phyloP scores from a whole-genome alignment of 2,888 invertebrate species.

The Sarcophaga carnaria region DNA sequence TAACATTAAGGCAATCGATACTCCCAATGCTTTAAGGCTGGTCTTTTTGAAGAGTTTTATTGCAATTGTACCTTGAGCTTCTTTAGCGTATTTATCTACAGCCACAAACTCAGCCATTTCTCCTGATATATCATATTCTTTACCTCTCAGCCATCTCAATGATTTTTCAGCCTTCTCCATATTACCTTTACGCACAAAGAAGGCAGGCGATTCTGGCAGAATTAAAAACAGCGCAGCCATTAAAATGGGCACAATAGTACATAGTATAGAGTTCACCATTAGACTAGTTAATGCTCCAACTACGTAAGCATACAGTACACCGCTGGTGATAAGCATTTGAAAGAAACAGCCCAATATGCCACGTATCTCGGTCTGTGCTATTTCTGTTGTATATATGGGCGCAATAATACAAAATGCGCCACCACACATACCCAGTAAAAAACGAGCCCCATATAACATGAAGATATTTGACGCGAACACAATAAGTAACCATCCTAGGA shows the following conservation, averaged over 20 bases:
- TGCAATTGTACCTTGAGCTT: slow-evolving; percentile 83
- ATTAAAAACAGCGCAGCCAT: slow-evolving; percentile 88
- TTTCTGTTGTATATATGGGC: slow-evolving; percentile 93
- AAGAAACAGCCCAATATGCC: slow-evolving; percentile 94
- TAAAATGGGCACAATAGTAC: slow-evolving; percentile 83
- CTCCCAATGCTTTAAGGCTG: slow-evolving; percentile 86
- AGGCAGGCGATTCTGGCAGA: slow-evolving; percentile 94
- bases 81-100: slow-evolving; percentile 82
- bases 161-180: slow-evolving; percentile 87
- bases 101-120: slow-evolving; percentile 86
- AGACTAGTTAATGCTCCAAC: slow-evolving; percentile 82
- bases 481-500: slow-evolving; percentile 89
- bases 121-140: slow-evolving; percentile 85
- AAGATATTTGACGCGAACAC: slow-evolving; percentile 86
- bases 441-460: slow-evolving; percentile 79
- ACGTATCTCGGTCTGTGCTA: slow-evolving; percentile 90
- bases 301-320: slow-evolving; percentile 90
- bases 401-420: slow-evolving; percentile 92
- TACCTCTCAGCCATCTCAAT: slow-evolving; percentile 88
- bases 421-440: slow-evolving; percentile 80
- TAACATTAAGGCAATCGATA: slow-evolving; percentile 91
- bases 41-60: slow-evolving; percentile 84
- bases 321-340: slow-evolving; percentile 91
- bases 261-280: slow-evolving; percentile 76
- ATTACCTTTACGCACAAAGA: slow-evolving; percentile 85